Evolutionary conservation across 1,140 invertebrate species (phyloP).

Genomic region (Pristionchus pacificus): DNA sequence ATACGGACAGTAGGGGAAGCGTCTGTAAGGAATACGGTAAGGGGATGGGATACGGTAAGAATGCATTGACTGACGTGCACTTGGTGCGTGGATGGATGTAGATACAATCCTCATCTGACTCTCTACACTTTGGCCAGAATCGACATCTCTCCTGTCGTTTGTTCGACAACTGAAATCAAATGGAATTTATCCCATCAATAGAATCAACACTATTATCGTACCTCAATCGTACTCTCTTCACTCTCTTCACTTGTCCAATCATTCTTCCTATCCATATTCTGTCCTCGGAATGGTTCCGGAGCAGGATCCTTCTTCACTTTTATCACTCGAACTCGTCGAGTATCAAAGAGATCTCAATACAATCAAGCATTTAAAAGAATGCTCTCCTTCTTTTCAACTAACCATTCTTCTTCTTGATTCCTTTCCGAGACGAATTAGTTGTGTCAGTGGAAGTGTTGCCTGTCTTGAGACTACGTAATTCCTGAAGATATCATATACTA

Average conservation of each 20-base stretch:
- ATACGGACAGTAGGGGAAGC: neutral
- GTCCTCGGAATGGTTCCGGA: too few species aligned
- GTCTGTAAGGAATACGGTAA: neutral
- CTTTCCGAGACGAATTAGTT: neutral
- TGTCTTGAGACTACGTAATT: neutral
- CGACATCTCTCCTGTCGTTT: neutral
- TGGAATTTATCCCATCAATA: neutral
- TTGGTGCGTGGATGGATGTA: neutral
- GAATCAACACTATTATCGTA: neutral
- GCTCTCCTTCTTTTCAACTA: neutral
- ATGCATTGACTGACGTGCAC: neutral
- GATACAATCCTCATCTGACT: neutral
- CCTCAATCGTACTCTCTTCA: too few species aligned
- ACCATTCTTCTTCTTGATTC: neutral
- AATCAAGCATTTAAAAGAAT: neutral
- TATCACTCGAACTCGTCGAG: neutral
- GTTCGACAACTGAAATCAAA: neutral
- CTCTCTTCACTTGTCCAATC: too few species aligned
- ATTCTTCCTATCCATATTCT: too few species aligned
- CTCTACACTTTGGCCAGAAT: neutral
- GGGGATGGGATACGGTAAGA: neutral
- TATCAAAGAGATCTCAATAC: too few species aligned
- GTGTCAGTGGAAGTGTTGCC: neutral
- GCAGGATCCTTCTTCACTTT: neutral
- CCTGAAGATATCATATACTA: neutral